Conservation (phyloP, 35 echinoderm and acorn worm species). For the Ptychodera flava region DNA sequence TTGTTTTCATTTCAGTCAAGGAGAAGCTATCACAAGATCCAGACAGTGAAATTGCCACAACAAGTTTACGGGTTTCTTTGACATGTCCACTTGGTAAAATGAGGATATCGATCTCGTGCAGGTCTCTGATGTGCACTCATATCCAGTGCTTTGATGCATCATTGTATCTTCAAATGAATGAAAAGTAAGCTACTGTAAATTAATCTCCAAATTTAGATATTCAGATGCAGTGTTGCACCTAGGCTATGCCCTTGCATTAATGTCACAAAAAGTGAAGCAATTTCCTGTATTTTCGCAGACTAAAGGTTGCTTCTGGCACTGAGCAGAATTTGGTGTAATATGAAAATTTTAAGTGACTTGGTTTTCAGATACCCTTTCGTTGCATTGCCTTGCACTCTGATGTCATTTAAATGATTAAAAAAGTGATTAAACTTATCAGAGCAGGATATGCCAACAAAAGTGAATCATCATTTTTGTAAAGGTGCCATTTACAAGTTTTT, state of each 20-base stretch:
- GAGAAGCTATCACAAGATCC: slow-evolving; percentile 91
- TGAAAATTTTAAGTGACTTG: background rate
- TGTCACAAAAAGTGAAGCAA: background rate
- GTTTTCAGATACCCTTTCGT: too few relatives aligned
- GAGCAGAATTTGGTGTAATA: background rate
- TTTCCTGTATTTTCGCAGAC: background rate
- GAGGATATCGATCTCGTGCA: slow-evolving; percentile 71
- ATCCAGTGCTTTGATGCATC: slow-evolving; percentile 97
- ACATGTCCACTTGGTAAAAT: slow-evolving; percentile 96
- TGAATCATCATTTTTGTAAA: too few relatives aligned
- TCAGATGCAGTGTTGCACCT: background rate
- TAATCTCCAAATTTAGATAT: background rate
- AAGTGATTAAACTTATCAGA: too few relatives aligned
- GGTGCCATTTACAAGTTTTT: too few relatives aligned
- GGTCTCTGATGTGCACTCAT: slow-evolving; percentile 77
- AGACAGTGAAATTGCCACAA: slow-evolving; percentile 98
- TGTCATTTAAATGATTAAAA: too few relatives aligned
- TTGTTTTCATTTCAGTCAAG: too few relatives aligned
- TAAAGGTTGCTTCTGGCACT: background rate
- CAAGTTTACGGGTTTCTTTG: slow-evolving; percentile 77
- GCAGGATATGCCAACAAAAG: too few relatives aligned
- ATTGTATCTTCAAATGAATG: slow-evolving; percentile 91
- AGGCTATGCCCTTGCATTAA: background rate
- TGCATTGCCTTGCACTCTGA: too few relatives aligned
- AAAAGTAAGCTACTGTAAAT: slow-evolving; percentile 49